Conservation (phyloP, 2,888 invertebrate species). For the Eremobia ochroleuca region DNA sequence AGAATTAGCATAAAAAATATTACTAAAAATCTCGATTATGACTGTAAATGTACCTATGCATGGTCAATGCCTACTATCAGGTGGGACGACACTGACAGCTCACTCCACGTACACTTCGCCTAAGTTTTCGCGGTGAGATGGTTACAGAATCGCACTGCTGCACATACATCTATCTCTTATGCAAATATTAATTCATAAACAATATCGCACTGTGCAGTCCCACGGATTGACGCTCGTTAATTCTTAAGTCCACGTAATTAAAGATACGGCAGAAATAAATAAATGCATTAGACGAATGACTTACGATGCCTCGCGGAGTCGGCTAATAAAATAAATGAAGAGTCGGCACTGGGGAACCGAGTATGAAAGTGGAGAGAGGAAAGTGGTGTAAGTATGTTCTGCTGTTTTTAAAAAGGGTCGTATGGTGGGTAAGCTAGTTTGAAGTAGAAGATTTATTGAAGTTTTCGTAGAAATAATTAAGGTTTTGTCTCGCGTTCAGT, state of each 20-base stretch:
- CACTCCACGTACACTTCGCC: too few species aligned
- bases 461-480: background rate
- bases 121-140: too few species aligned
- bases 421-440: background rate
- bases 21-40: too few species aligned
- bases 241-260: conserved; percentile 84
- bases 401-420: background rate
- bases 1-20: too few species aligned
- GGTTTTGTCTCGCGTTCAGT: background rate
- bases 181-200: conserved; percentile 45
- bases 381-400: conserved; percentile 63
- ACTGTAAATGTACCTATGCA: too few species aligned
- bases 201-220: conserved; percentile 73
- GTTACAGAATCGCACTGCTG: too few species aligned
- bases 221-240: conserved; percentile 79
- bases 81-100: too few species aligned
- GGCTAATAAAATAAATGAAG: conserved; percentile 89
- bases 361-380: conserved; percentile 53
- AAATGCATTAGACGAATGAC: conserved; percentile 86
- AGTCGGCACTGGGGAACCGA: conserved; percentile 73
- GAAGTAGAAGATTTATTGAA: background rate
- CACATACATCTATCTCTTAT: background rate
- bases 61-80: too few species aligned
- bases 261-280: conserved; percentile 82
- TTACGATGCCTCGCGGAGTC: conserved; percentile 85